Evolutionary conservation across 2,888 invertebrate species (phyloP).

Genomic region (Gymnoscelis rufifasciata): DNA sequence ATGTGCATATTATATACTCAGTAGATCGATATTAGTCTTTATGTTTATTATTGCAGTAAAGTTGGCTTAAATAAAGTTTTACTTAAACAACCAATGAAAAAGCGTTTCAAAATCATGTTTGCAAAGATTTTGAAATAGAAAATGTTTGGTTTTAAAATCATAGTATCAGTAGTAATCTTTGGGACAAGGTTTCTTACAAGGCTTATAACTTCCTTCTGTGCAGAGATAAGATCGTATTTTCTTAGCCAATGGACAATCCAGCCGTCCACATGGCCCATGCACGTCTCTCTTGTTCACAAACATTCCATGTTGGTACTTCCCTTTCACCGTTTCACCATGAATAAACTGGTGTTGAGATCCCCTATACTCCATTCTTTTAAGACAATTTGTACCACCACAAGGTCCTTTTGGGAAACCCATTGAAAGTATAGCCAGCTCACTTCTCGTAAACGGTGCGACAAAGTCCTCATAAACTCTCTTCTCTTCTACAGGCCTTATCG

Average conservation of each 20-base stretch:
- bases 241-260: slow-evolving; percentile 70
- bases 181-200: slow-evolving; percentile 64
- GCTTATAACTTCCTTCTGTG: slow-evolving; percentile 61
- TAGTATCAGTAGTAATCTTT: slow-evolving; percentile 65
- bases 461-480: slow-evolving; percentile 56
- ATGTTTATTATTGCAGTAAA: too few relatives aligned
- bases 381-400: slow-evolving; percentile 72
- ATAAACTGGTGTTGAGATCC: slow-evolving; percentile 71
- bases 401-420: slow-evolving; percentile 75
- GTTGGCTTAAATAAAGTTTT: too few relatives aligned
- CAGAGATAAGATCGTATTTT: slow-evolving; percentile 60
- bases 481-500: slow-evolving; percentile 52
- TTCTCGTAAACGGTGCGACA: slow-evolving; percentile 60
- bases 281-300: slow-evolving; percentile 71
- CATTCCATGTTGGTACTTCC: slow-evolving; percentile 63
- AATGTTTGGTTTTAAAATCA: not conserved
- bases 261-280: slow-evolving; percentile 69
- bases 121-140: not conserved
- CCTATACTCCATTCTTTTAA: slow-evolving; percentile 65
- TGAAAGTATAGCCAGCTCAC: slow-evolving; percentile 64
- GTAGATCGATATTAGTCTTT: too few relatives aligned
- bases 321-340: slow-evolving; percentile 57
- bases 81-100: too few relatives aligned
- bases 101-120: too few relatives aligned
- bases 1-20: too few relatives aligned